phyloP scores from a whole-genome alignment of 2,113 vertebrate genomes.

The Megalops atlanticus region DNA sequence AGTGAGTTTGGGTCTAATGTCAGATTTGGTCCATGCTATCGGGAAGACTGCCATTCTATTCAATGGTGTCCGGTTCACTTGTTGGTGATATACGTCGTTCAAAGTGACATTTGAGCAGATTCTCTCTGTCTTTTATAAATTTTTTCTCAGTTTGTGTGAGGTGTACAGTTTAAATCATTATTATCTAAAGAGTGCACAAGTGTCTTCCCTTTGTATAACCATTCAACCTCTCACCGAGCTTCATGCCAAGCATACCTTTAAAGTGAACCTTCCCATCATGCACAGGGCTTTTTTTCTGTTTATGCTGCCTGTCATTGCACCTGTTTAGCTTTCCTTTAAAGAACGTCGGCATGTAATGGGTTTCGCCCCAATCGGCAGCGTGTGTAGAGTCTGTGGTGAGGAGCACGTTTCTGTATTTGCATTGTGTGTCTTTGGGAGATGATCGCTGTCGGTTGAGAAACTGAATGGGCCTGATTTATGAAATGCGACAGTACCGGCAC shows the following conservation, averaged over 20 bases:
- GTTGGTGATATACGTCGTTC: too few species aligned
- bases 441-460: conserved; percentile 68
- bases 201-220: background rate
- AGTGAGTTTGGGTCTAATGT: too few species aligned
- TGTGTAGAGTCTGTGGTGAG: conserved; percentile 56
- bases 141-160: background rate
- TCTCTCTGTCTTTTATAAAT: conserved; percentile 12
- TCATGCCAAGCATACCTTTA: background rate
- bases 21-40: too few species aligned
- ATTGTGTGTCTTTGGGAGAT: conserved; percentile 63
- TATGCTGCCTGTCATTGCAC: background rate
- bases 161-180: conserved; percentile 17
- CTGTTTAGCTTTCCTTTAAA: conserved; percentile 19
- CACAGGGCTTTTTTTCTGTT: background rate
- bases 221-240: background rate
- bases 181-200: conserved; percentile 6
- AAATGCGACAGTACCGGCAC: conserved; percentile 74
- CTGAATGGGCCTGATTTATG: conserved; percentile 75
- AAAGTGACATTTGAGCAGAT: too few species aligned
- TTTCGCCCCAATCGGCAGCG: conserved; percentile 53
- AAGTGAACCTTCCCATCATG: background rate
- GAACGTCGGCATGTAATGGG: conserved; percentile 46
- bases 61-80: too few species aligned
- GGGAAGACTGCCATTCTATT: too few species aligned
- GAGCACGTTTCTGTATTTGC: conserved; percentile 58